phyloP scores from a whole-genome alignment of 2,888 invertebrate genomes.

The Rapana venosa region DNA sequence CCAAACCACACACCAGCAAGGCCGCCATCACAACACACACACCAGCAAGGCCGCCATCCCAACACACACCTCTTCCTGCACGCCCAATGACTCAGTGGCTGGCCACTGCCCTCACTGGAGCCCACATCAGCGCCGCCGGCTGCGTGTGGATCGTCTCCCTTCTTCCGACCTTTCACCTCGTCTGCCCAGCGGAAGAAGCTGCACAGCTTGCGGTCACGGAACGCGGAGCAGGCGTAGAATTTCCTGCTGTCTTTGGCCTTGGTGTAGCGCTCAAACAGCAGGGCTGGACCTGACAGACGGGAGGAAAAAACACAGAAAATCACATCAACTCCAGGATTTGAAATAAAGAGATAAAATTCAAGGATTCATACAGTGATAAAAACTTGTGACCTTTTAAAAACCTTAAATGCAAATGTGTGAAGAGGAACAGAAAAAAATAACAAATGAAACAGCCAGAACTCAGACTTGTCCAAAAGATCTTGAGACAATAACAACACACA shows the following conservation, averaged over 20 bases:
- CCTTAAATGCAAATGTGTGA: no score
- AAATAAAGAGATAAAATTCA: neutral
- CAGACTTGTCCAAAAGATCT: no score
- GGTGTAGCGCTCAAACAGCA: slow-evolving; percentile 63
- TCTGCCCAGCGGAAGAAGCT: slow-evolving; percentile 84
- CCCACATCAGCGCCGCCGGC: neutral
- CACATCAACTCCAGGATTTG: neutral
- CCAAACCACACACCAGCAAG: no score
- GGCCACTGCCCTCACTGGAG: neutral
- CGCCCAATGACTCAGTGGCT: neutral
- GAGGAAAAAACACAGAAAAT: neutral
- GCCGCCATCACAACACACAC: no score
- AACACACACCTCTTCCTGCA: slow-evolving; percentile 25
- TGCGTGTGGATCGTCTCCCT: neutral
- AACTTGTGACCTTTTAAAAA: neutral
- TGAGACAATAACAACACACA: no score
- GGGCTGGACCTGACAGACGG: slow-evolving; percentile 60
- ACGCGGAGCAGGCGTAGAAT: slow-evolving; percentile 91
- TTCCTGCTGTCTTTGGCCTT: slow-evolving; percentile 35
- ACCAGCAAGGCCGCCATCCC: no score
- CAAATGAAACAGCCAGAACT: no score
- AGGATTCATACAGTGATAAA: neutral
- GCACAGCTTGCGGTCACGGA: slow-evolving; percentile 88
- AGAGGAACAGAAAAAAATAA: no score
- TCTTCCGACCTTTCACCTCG: slow-evolving; percentile 65